Evolutionary conservation across 2,113 vertebrate genomes (phyloP), one percentile per base, ranked within the genome.

Genomic region (Pandion haliaetus): DNA sequence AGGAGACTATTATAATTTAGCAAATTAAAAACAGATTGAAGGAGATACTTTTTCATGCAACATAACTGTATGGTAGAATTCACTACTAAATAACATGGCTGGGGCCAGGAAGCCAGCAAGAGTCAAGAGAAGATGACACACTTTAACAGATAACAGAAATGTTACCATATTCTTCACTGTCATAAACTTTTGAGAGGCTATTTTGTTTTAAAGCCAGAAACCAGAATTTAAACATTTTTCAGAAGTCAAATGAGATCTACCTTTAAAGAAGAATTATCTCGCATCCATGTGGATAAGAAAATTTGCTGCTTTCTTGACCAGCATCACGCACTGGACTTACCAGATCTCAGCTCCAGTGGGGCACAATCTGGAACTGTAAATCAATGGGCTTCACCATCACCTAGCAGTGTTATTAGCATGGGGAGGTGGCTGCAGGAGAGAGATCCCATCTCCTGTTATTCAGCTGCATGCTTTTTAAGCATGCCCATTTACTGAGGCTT

Each of bases 171-270:
- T 73, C 32, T 62, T 84, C 54, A 18, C 42, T 66, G 19, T 21
- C n/a, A 36, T 13, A 24, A 91, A 32, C 25, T 52, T 55, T 28
- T 38, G 67, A 71, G 49, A 81, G 20, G 20, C 32, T 86, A 6
- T 62, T 95, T 71, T 61, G n/a, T 52, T 79, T 94, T 67, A 50
- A 81, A 93, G 47, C 28, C 42, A 83, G 45, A 50, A 83, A 77
- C 5, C 1, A 4, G 10, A 63, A n/a, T n/a, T 36, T 44, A 32
- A 62, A 83, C 2, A 1, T 38, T 36, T 78, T 84, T 52, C 65
- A 52, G 61, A 89, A 89, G n/a, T 50, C 36, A 7, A 58, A 74
- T 6, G 31, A 79, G n/a, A 31, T 63, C 65, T 87, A 8, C 17
- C 9, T 47, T 70, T 84, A 61, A 82, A 57, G 61, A 91, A 61